Conservation (phyloP, 2,113 vertebrate species). For the Ramphastos sulfuratus region DNA sequence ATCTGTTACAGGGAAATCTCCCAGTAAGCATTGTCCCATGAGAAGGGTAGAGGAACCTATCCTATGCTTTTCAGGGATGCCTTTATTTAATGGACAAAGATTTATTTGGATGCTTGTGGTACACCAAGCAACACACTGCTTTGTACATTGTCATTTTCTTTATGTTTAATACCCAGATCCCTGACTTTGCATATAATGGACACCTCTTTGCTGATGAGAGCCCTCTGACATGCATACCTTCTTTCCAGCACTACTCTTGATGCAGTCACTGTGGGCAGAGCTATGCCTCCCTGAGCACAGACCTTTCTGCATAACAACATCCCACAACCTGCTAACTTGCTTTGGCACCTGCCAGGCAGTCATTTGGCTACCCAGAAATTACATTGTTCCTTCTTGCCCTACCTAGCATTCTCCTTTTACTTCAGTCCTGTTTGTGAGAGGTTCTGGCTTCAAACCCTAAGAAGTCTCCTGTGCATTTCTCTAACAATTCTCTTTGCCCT, state of each 20-base stretch:
- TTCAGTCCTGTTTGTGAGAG: not conserved
- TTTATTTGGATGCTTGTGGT: not conserved
- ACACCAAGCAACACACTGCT: not conserved
- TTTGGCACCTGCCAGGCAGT: constrained; percentile 43
- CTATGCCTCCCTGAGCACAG: not conserved
- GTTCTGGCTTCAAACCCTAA: not conserved
- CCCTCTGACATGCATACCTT: not conserved
- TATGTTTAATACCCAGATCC: not conserved
- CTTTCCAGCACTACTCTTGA: not conserved
- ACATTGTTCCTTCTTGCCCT: constrained; percentile 2
- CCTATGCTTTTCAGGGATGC: not conserved
- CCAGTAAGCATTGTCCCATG: not conserved
- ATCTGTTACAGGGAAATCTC: not conserved
- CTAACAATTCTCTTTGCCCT: not conserved
- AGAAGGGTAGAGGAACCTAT: not conserved
- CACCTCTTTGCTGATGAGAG: not conserved
- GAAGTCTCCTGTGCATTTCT: not conserved
- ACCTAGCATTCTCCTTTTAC: not conserved
- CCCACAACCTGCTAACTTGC: not conserved
- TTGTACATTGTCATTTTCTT: not conserved
- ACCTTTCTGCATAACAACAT: constrained; percentile 11
- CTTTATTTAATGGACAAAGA: not conserved
- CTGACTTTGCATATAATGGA: not conserved
- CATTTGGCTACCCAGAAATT: constrained; percentile 31
- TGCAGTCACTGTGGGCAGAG: not conserved